Conservation (phyloP, 1,140 invertebrate species). For the Rhopalosiphum maidis region DNA sequence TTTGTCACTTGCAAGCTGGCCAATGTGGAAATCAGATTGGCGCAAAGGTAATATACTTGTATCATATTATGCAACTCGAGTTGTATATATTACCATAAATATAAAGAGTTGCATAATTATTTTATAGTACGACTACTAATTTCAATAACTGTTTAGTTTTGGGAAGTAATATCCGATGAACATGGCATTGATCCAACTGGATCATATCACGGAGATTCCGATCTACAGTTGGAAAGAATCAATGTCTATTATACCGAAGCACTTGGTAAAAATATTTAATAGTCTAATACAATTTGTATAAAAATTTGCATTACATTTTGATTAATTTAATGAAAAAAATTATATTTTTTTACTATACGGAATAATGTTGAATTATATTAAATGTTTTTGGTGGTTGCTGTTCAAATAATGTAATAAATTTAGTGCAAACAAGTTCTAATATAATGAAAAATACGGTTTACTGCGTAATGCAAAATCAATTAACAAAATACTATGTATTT, state of each 20-base stretch:
- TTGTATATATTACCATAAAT: neutral
- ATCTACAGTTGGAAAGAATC: conserved; percentile 71
- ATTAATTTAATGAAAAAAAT: neutral
- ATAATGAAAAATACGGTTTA: neutral
- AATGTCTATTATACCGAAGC: conserved; percentile 75
- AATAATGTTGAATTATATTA: neutral
- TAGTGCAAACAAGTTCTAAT: neutral
- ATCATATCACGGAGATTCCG: conserved; percentile 68
- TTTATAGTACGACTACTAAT: neutral
- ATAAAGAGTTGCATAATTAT: neutral
- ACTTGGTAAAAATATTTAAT: conserved; percentile 61
- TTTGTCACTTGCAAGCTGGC: neutral
- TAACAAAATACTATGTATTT: neutral
- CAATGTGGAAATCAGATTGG: neutral
- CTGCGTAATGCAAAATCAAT: neutral
- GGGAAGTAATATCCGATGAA: conserved; percentile 2
- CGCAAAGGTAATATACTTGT: neutral
- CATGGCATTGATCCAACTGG: conserved; percentile 68
- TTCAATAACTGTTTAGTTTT: neutral
- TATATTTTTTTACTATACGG: neutral
- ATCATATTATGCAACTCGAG: neutral
- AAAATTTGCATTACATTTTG: neutral
- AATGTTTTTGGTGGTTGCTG: neutral
- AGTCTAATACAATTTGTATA: neutral
- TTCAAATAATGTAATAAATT: neutral